Base-by-base conservation (phyloP, 2,113 vertebrate genomes). In the Garra rufa region DNA sequence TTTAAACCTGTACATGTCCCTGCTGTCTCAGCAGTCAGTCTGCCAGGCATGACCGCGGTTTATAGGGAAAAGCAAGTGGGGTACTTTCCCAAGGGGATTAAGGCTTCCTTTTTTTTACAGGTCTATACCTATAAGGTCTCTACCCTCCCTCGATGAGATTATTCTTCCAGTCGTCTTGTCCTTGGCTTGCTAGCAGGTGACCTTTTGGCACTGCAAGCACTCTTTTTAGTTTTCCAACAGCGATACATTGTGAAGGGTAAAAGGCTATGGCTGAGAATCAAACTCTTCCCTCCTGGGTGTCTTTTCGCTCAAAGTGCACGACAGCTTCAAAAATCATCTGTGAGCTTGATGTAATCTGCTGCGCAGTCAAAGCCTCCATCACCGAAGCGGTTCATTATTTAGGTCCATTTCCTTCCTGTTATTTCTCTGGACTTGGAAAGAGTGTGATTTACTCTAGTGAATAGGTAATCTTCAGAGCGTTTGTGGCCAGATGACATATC, bases 21-120 rank as follows among this genome's bases (percentile, higher is more conserved):
- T 86, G 87, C 87, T 88, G 87, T 67, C 81, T 88, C 87, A 86
- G 87, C 87, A 70, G 61, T 46, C 44, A 61, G 77, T 63, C 67
- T 74, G 61, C 70, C 28, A 55, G 76, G 63, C 63, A 85, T 82
- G 85, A 88, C 82, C 55, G 10, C 41, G 46, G 76, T 84, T 84
- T 86, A 88, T 84, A 83, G 77, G 81, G 46, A 17, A 50, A 50
- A 24, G 80, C 17, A 55, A 52, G 41, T 74, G 46, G 59, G 26
- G 57, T 24, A 75, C 26, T 76, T 82, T 50, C 82, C 50, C 85
- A 52, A 59, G 71, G 82, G 77, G 80, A 65, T 28, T n/a, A 24
- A 55, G 34, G 70, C 26, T 59, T 73, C 67, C 48, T 82, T 73
- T 11, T 59, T 59, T 48, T 4, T 34, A 46, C 34, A 50, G 30